These are phyloP conservation scores for Edolisoma coerulescens DNA, from an alignment of 2,113 vertebrate genomes.

Conservation along the genomic window DNA sequence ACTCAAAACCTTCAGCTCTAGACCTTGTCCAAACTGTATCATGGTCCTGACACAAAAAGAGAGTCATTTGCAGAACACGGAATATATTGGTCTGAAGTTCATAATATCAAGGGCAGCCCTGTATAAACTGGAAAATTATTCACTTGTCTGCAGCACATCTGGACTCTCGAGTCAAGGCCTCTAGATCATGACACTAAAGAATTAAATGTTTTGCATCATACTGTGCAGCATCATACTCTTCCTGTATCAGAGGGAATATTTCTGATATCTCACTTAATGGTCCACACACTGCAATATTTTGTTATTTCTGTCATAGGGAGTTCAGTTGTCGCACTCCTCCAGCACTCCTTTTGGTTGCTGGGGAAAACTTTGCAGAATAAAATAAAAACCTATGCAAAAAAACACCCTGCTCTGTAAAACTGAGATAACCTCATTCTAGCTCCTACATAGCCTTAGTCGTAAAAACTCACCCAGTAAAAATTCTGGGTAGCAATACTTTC, in stretches of 20 bases:
- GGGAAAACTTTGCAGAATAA: neutral
- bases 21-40: neutral
- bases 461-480: neutral
- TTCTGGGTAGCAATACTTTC: neutral
- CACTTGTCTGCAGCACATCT: neutral
- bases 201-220: neutral
- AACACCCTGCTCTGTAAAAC: neutral
- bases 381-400: neutral
- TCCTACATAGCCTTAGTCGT: neutral
- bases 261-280: neutral
- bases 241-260: neutral
- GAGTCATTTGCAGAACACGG: neutral
- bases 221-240: neutral
- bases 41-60: neutral
- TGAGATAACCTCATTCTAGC: neutral
- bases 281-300: neutral
- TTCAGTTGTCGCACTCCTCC: neutral
- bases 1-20: neutral
- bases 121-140: neutral
- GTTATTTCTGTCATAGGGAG: neutral
- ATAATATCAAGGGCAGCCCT: neutral
- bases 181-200: neutral
- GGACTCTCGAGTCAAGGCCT: neutral
- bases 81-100: neutral
- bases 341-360: neutral